Evolutionary conservation across 2,797 vertebrate genomes (phyloP), one percentile per base, ranked within the genome.

Genomic region (Coregonus ussuriensis): DNA sequence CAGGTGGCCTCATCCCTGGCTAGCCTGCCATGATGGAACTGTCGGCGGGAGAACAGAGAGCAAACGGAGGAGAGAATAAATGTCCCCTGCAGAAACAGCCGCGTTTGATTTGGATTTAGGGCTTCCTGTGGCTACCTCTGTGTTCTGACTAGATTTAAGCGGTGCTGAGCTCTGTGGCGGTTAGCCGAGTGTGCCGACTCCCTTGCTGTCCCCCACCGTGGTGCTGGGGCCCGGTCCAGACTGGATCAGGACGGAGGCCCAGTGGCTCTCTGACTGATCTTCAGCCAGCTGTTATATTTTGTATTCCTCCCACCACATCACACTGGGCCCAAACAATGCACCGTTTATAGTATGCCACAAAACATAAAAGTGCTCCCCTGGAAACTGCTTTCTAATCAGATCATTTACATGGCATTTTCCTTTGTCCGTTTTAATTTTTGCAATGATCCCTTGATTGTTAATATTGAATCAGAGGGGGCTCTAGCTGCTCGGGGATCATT

Each of bases 31-130:
- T 84, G 84, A 83, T 85, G 79, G 80, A 62, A 74, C 74, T 67
- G 82, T 71, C 74, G 85, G 86, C 80, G 77, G 78, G 82, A 78
- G 79, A 80, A 82, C 71, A 79, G 59, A 74, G 59, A 21, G 81
- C 65, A 18, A 21, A 53, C 16, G 16, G 74, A 87, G 82, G 76
- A 89, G 84, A 81, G 41, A 71, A 71, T 77, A 79, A 86, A 81
- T 75, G 78, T 82, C 78, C 78, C 82, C 82, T 74, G 84, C 65
- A 74, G 86, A 81, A 76, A 67, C 71, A 84, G 83, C 76, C 74
- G 79, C 78, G 79, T 93, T 91, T 93, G 86, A 91, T 91, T 92
- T 88, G 69, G 77, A 80, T 85, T 87, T 90, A 83, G 86, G 83
- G 86, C 84, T 84, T 84, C 83, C 82, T 65, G 83, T 76, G 83